Evolutionary conservation across 2,797 vertebrate genomes (phyloP).

Genomic region (Peromyscus nudipes): DNA sequence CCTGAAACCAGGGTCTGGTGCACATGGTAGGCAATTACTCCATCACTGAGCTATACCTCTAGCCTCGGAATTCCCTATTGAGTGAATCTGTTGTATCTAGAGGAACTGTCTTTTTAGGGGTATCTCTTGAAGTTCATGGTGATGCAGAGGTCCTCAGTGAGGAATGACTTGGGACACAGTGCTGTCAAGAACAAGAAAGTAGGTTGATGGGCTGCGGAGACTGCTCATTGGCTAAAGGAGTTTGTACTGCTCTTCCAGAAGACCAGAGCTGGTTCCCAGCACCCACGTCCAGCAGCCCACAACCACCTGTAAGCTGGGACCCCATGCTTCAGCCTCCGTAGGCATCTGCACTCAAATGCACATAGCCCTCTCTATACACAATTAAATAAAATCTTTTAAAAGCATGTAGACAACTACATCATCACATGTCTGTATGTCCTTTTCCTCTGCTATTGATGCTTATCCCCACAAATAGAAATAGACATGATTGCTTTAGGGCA

Average conservation of each 20-base stretch:
- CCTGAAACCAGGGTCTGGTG: neutral
- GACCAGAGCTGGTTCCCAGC: neutral
- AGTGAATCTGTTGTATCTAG: neutral
- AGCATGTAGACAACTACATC: neutral
- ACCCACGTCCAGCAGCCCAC: neutral
- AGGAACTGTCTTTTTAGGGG: neutral
- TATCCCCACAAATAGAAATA: slow-evolving; percentile 18
- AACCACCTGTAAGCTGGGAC: neutral
- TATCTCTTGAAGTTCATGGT: neutral
- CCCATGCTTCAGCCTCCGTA: neutral
- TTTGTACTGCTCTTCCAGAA: neutral
- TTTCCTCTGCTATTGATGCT: neutral
- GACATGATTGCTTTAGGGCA: neutral
- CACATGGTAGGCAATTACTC: neutral
- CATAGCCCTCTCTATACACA: neutral
- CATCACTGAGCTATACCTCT: neutral
- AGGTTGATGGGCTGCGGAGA: neutral
- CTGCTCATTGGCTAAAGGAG: neutral
- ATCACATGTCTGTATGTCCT: neutral
- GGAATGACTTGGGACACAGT: neutral
- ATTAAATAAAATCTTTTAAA: neutral
- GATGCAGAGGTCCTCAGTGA: neutral
- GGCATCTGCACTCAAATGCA: neutral
- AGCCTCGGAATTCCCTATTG: neutral
- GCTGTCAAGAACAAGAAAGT: neutral